Percentiles rank a stretch among this genome's conserved stretches.
Evolutionary conservation across 1,140 invertebrate species (phyloP).

Genomic region (Platyura marginata): DNA sequence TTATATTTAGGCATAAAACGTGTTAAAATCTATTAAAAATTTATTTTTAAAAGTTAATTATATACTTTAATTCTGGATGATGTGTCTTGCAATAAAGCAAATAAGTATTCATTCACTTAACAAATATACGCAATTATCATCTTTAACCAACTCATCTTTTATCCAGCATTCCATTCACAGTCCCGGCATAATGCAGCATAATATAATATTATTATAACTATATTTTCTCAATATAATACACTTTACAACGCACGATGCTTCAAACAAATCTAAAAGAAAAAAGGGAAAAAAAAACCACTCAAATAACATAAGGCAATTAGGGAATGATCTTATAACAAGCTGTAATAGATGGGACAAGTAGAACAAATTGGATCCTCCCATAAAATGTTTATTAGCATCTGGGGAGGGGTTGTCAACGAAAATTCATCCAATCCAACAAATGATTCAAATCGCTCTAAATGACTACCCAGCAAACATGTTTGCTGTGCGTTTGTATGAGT

Average conservation of each 20-base stretch:
- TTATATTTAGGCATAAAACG: too few relatives aligned
- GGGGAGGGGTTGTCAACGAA: too few relatives aligned
- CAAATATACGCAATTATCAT: background rate
- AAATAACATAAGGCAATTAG: background rate
- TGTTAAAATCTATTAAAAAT: too few relatives aligned
- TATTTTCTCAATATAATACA: background rate
- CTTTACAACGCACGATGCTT: too few relatives aligned
- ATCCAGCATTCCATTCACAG: too few relatives aligned
- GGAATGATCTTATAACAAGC: background rate
- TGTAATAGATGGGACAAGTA: background rate
- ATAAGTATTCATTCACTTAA: background rate
- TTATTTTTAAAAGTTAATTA: too few relatives aligned
- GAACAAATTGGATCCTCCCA: background rate
- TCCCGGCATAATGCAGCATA: too few relatives aligned
- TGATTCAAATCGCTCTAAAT: background rate
- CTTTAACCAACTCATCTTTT: background rate
- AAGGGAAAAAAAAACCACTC: background rate
- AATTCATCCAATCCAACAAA: background rate
- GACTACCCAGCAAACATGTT: background rate
- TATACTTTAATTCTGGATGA: too few relatives aligned
- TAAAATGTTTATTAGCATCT: background rate
- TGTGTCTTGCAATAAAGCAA: background rate
- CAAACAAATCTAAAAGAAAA: too few relatives aligned
- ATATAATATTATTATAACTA: background rate
- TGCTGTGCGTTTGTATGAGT: background rate